phyloP scores from a whole-genome alignment of 2,113 vertebrate genomes.

The Rostratula benghalensis region DNA sequence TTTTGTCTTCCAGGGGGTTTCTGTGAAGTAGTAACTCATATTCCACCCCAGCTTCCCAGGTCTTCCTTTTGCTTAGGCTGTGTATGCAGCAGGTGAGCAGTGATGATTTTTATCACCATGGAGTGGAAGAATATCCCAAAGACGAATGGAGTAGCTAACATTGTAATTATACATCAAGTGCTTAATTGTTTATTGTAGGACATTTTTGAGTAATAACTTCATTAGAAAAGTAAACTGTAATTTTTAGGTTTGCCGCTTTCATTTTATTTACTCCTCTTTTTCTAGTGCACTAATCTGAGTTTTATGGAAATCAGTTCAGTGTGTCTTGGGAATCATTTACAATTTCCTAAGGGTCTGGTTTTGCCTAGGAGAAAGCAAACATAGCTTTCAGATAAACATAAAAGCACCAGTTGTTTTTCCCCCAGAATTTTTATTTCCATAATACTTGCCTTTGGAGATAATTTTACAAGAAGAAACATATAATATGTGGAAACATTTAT shows the following conservation, averaged over 20 bases:
- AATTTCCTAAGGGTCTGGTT: slow-evolving; percentile 26
- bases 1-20: background rate
- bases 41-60: background rate
- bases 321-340: slow-evolving; percentile 53
- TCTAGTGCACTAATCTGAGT: background rate
- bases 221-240: slow-evolving; percentile 10
- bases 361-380: slow-evolving; percentile 54
- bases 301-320: slow-evolving; percentile 16
- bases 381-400: slow-evolving; percentile 59
- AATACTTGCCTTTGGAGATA: slow-evolving; percentile 51
- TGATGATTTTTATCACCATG: background rate
- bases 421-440: slow-evolving; percentile 31
- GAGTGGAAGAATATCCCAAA: background rate
- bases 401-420: slow-evolving; percentile 56
- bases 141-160: background rate
- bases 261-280: background rate
- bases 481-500: slow-evolving; percentile 55
- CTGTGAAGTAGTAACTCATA: background rate
- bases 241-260: background rate
- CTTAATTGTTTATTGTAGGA: slow-evolving; percentile 7
- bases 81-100: background rate
- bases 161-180: background rate
- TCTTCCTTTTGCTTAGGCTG: background rate
- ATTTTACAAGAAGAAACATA: slow-evolving; percentile 39
- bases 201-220: background rate